Evolutionary conservation across 2,113 vertebrate genomes (phyloP).

Genomic region (Anhinga anhinga): DNA sequence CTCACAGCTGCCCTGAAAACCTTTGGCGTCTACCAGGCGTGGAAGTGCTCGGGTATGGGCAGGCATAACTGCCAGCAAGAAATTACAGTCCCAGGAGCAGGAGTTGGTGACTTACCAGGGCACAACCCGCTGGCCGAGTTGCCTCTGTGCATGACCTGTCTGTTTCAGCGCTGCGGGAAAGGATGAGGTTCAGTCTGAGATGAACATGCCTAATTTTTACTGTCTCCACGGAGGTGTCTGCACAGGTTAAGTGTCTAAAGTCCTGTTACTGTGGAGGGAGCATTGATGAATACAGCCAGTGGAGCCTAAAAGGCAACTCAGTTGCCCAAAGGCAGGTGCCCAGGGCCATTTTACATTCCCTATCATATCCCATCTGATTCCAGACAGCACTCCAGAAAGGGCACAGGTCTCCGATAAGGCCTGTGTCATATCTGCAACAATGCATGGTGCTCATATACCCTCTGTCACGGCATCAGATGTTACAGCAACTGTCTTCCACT

Average conservation of each 20-base stretch:
- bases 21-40: background rate
- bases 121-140: background rate
- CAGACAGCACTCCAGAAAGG: background rate
- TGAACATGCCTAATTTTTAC: background rate
- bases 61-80: background rate
- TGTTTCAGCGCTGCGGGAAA: background rate
- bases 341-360: background rate
- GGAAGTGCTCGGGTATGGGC: background rate
- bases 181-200: background rate
- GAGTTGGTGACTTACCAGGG: background rate
- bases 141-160: background rate
- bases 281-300: background rate
- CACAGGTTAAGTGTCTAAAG: background rate
- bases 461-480: background rate
- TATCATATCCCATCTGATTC: background rate
- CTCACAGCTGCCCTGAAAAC: background rate
- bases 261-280: background rate
- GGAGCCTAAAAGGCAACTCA: background rate
- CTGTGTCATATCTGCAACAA: background rate
- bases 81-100: too few species aligned
- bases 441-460: background rate
- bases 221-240: accelerated
- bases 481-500: background rate
- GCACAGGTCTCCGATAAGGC: accelerated
- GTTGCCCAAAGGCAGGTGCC: background rate